Percentiles rank a stretch among this genome's conserved stretches.
These are phyloP conservation scores for Molorchus minor DNA, from an alignment of 2,888 invertebrate genomes.

Conservation along the genomic window DNA sequence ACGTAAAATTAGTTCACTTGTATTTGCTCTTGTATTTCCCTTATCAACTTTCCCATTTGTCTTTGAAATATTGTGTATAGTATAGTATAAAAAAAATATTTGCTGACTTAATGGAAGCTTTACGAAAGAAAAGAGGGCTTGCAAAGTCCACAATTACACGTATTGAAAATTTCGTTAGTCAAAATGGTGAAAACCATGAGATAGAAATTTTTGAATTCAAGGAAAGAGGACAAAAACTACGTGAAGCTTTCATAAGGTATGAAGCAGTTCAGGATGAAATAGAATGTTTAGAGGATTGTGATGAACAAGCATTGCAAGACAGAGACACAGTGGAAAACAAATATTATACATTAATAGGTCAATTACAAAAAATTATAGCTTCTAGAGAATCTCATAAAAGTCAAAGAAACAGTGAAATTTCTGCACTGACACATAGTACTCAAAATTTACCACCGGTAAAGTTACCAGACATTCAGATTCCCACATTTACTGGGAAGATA, in stretches of 20 bases:
- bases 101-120: constrained; percentile 1
- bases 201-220: background rate
- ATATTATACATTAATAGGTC: background rate
- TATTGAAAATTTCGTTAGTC: constrained; percentile 2
- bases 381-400: background rate
- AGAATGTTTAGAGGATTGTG: background rate
- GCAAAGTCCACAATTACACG: background rate
- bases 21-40: too few species aligned
- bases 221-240: background rate
- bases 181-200: background rate
- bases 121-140: background rate
- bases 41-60: too few species aligned
- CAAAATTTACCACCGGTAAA: background rate
- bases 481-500: constrained; percentile 9
- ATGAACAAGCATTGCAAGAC: background rate
- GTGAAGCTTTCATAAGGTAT: constrained; percentile 4
- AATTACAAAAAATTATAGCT: background rate
- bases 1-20: too few species aligned
- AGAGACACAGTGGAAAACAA: background rate
- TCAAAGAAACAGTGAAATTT: background rate
- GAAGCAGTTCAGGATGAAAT: background rate
- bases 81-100: too few species aligned
- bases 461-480: background rate
- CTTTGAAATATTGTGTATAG: too few species aligned
- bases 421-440: background rate